Percentiles rank a stretch among this genome's conserved stretches.
Conservation (phyloP, 1,140 invertebrate species). For the Cyphomyrmex costatus region DNA sequence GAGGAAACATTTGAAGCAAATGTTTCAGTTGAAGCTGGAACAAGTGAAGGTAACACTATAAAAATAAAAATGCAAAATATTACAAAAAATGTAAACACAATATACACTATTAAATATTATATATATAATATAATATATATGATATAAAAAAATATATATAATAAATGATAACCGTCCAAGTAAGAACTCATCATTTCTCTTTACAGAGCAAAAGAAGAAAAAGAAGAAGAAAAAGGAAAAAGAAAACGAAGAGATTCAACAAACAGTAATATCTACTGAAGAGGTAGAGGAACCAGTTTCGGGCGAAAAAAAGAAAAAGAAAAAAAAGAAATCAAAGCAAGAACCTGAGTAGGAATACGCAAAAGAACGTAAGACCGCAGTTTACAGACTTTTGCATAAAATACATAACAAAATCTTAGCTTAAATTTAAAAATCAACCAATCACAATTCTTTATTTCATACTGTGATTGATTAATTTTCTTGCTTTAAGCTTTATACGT, state of each 20-base stretch:
- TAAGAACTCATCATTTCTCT: constrained; percentile 49
- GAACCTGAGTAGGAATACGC: constrained; percentile 9
- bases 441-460: too few species aligned
- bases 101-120: too few species aligned
- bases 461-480: too few species aligned
- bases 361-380: background rate
- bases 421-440: too few species aligned
- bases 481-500: too few species aligned
- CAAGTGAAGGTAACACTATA: constrained; percentile 15
- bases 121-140: too few species aligned
- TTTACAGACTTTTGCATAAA: too few species aligned
- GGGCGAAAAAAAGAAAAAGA: constrained; percentile 82
- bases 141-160: too few species aligned
- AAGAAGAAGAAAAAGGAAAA: constrained; percentile 83
- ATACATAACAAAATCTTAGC: too few species aligned
- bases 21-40: constrained; percentile 16
- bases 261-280: constrained; percentile 59
- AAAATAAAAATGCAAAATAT: background rate
- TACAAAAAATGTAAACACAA: background rate
- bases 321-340: constrained; percentile 82
- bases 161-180: background rate
- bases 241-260: constrained; percentile 74
- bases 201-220: constrained; percentile 81
- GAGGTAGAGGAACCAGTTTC: constrained; percentile 58
- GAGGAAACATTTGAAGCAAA: constrained; percentile 49